phyloP scores from a whole-genome alignment of 2,797 vertebrate genomes.

The Microcaecilia unicolor region DNA sequence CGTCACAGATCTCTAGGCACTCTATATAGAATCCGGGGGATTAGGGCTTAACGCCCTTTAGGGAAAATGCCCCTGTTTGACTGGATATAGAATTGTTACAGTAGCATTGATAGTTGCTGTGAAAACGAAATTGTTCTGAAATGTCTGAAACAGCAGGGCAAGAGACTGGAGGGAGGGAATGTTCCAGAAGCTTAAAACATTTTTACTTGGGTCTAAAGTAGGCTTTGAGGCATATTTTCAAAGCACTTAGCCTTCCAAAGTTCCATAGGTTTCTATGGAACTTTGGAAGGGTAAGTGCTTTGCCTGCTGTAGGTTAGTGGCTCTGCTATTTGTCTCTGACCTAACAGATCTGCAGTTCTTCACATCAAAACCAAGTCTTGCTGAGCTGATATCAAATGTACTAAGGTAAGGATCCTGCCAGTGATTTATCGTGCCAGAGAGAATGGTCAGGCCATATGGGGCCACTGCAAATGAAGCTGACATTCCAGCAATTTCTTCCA shows the following conservation, averaged over 20 bases:
- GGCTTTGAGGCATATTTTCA: no score
- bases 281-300: no score
- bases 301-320: conserved; percentile 87
- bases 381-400: conserved; percentile 90
- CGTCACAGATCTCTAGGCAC: no score
- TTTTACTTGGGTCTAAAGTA: conserved; percentile 79
- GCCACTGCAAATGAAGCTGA: conserved; percentile 62
- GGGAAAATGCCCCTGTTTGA: no score
- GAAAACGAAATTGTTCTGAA: not conserved
- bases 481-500: conserved; percentile 55
- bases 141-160: not conserved
- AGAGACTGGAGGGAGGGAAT: conserved; percentile 31
- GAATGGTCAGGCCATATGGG: conserved; percentile 61
- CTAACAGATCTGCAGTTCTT: conserved; percentile 91
- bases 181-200: conserved; percentile 61
- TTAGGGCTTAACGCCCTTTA: no score
- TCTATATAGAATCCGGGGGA: no score
- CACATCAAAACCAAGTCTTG: conserved; percentile 94
- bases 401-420: conserved; percentile 74
- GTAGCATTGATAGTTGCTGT: not conserved
- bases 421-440: conserved; percentile 88
- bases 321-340: conserved; percentile 82
- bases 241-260: no score
- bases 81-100: no score
- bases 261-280: no score